Conservation (phyloP, 2,797 vertebrate species). For the Phataginus tricuspis region DNA sequence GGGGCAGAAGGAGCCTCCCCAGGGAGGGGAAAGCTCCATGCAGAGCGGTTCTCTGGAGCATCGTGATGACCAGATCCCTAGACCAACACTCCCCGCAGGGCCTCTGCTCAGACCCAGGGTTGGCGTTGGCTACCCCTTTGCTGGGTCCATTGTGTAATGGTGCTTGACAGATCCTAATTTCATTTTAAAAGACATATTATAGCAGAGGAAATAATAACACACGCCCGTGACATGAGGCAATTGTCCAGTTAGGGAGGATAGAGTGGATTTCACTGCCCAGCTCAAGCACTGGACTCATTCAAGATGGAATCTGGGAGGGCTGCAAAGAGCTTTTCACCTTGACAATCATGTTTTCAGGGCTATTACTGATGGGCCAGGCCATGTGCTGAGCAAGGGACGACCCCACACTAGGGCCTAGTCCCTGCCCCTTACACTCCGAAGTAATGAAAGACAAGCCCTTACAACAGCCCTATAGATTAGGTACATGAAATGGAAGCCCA, state of each 20-base stretch:
- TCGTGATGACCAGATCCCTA: not conserved
- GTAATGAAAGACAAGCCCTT: not conserved
- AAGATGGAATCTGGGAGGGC: not conserved
- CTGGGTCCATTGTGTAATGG: not conserved
- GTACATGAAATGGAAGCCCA: not conserved
- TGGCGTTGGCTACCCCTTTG: conserved; percentile 30
- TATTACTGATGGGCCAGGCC: not conserved
- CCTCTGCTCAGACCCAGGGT: not conserved
- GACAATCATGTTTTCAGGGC: not conserved
- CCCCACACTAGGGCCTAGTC: not conserved
- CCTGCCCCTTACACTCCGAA: too few species aligned
- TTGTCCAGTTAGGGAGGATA: conserved; percentile 59
- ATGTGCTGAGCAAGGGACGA: not conserved
- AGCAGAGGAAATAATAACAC: conserved; percentile 16
- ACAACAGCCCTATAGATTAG: not conserved
- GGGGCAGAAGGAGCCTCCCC: not conserved
- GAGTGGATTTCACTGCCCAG: not conserved
- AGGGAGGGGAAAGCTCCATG: accelerated
- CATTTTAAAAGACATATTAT: conserved; percentile 62
- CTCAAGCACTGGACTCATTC: not conserved
- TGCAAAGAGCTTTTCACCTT: not conserved
- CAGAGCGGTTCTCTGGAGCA: not conserved
- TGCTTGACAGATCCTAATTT: conserved; percentile 66
- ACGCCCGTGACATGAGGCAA: conserved; percentile 18
- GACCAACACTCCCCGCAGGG: not conserved